Base-by-base conservation (phyloP, 2,113 vertebrate species). In the Galemys pyrenaicus region DNA sequence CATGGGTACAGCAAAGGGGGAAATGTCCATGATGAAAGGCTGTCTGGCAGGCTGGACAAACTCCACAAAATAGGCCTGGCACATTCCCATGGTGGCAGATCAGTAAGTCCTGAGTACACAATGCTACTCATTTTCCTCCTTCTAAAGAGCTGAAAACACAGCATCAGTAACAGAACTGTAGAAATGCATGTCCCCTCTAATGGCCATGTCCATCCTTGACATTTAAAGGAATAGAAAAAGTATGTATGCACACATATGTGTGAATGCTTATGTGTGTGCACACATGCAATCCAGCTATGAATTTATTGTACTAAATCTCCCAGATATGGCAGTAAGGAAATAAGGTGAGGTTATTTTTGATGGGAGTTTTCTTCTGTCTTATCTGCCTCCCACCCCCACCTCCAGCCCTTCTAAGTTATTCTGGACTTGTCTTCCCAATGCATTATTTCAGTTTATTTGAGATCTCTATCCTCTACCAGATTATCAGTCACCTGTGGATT, bases 1-100 rank as follows among this genome's bases (percentile, higher is more conserved):
- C 95, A 94, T 89, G 96, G 89, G 97, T 49, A 94, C 89, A n/a
- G 87, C 85, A 89, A 81, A 93, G 70, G 71, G 60, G 73, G 35
- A 77, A 88, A 83, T 73, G 80, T 49, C 95, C 93, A 68, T 62
- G 87, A 84, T 28, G 41, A 87, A 87, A 96, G 89, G 89, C 94
- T 91, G 74, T 91, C 96, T 81, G 91, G 79, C 84, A 91, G 86
- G 35, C 58, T 62, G 94, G 95, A 87, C 26, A 5, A n/a, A 13
- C 46, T 86, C 92, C 84, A 62, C 6, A 2, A 79, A 94, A 71
- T 0, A 35, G 32, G 86, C 49, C 49, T 90, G 89, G 83, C 87
- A 80, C 44, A 39, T 32, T 67, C 75, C 56, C 4, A 2, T 39
- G 60, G 51, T 3, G 26, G 65, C 77, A 32, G 89, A 75, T 85